Evolutionary conservation across 2,888 invertebrate genomes (phyloP), one percentile per base, ranked within the genome.

Genomic region (Amphipyra tragopoginis): DNA sequence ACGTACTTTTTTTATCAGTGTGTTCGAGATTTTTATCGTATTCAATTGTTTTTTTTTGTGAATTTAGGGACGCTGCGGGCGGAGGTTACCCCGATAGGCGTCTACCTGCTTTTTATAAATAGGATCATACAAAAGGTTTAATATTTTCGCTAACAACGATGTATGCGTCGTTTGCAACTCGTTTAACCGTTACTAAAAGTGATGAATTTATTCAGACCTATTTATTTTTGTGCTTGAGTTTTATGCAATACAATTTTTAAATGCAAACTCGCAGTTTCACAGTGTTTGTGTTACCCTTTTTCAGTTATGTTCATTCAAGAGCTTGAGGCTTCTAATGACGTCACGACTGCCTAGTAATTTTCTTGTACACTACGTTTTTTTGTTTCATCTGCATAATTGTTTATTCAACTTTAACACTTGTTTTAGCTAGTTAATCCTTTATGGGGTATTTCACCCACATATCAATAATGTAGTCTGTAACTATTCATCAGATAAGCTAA

Each of bases 1-100:
- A 69, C 48, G 65, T 69, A 63, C 53, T 70, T 79, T 80, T n/a
- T 84, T 80, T 81, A 77, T 77, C 66, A 71, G 51, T 51, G 65
- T 57, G 48, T 72, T 63, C 26, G 65, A 55, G 64, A 74, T 67
- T 79, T 64, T 66, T 67, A 72, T 72, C 56, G 48, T 38, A 65
- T 76, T 66, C 79, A 73, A 79, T 77, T 77, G 77, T 79, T 73
- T 72, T 75, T 75, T 66, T 65, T 68, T 50, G 56, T 49, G 63
- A 65, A 75, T 75, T 60, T 63, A 56, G 52, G 53, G 45, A 40
- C 29, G 36, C n/a, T 60, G 36, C 21, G 43, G 43, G 58, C 6
- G 49, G 21, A 60, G 61, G 53, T 67, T 60, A 67, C 49, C 40
- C 49, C 33, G 40, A 54, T 62, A 49, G 42, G 52, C 49, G 45